These are phyloP conservation scores for Neotragus moschatus DNA, from an alignment of 2,113 vertebrate species.

Conservation along the genomic window DNA sequence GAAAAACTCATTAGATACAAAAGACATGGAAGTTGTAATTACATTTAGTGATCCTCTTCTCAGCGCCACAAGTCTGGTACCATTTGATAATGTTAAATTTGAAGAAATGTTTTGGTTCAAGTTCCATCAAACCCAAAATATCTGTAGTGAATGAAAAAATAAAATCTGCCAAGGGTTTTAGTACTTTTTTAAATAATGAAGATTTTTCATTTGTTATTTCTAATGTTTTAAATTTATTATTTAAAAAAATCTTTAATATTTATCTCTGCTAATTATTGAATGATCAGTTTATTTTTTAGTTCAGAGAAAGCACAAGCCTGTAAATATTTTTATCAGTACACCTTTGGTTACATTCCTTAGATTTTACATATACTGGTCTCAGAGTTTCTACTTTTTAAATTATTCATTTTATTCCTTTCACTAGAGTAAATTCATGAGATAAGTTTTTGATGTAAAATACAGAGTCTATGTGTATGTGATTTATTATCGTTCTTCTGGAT, in stretches of 20 bases:
- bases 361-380: neutral
- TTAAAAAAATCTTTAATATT: neutral
- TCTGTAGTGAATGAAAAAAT: neutral
- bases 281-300: neutral
- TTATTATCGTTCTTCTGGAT: neutral
- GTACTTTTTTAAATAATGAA: neutral
- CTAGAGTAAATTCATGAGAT: neutral
- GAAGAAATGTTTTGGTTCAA: neutral
- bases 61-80: neutral
- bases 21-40: neutral
- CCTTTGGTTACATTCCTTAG: neutral
- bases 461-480: neutral
- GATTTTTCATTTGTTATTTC: neutral
- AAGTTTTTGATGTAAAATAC: neutral
- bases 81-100: neutral
- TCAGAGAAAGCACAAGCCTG: neutral
- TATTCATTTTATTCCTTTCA: neutral
- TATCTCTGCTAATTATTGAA: neutral
- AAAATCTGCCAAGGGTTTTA: neutral
- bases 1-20: neutral
- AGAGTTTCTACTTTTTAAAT: neutral
- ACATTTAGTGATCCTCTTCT: neutral
- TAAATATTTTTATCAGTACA: neutral
- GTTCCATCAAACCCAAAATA: neutral
- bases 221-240: neutral